Base-by-base conservation (phyloP, 2,888 invertebrate species). In the Aphodius granarius region DNA sequence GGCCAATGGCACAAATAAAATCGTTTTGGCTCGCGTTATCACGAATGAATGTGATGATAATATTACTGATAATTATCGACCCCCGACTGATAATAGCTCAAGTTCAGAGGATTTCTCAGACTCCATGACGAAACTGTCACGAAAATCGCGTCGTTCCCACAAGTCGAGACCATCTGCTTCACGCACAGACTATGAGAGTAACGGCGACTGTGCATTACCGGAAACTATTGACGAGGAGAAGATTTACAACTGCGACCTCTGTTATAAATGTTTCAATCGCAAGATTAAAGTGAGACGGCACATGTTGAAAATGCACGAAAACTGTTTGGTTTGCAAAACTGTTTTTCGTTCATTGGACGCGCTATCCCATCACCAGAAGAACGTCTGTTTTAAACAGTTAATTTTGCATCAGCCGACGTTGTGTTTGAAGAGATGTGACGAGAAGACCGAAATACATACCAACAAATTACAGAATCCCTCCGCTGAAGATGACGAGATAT, bases 321-420 rank as follows among this genome's bases (percentile, higher is more conserved):
- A 15, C 4, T 76, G 76, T 68, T 15, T 18, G 1, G 22, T 76
- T 71, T 76, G 76, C 64, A 76, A 76, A 3, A 64, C 18, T 16
- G 71, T 73, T 13, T 76, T 73, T 19, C 22, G 65, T 4, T 70
- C 76, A 9, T 15, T 13, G 9, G 23, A 71, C 9, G 19, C 23
- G 16, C 71, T 76, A 9, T 0, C n/a, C 13, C 43, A 13, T 15
- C 76, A 76, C 63, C 65, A 71, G 63, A 62, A 64, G n/a, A 71
- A 73, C 6, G 17, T 70, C 9, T 76, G 76, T 19, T 73, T 65
- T 22, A 73, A 73, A 73, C 21, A 3, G 15, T 15, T 76, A 16
- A 65, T 70, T 5, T 23, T 6, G 6, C 73, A 76, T 43, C 73
- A 17, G 5, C 76, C 76, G 2, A 71, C 20, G 15, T 23, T 76